Conservation (phyloP, 2,888 invertebrate species). For the Yponomeuta plumbellus region DNA sequence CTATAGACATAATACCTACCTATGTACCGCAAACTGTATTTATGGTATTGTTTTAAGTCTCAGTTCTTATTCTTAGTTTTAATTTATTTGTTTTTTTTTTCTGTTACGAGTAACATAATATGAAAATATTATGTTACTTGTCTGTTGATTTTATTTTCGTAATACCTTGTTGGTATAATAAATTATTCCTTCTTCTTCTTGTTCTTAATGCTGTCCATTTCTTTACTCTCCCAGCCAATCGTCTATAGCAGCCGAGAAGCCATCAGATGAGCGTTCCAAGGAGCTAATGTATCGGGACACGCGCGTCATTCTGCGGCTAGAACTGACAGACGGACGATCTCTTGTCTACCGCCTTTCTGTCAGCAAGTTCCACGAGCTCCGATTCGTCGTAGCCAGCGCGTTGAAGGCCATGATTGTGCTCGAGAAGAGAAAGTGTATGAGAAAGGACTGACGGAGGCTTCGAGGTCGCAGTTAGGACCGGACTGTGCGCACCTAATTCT, state of each 20-base stretch:
- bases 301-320: constrained; percentile 41
- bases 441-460: constrained; percentile 41
- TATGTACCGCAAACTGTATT: no score
- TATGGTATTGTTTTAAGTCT: no score
- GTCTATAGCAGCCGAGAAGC: constrained; percentile 35
- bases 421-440: constrained; percentile 62
- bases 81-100: no score
- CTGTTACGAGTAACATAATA: no score
- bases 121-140: no score
- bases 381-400: constrained; percentile 51
- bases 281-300: constrained; percentile 41
- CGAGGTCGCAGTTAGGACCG: background rate
- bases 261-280: constrained; percentile 30
- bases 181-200: no score
- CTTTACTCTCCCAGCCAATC: constrained; percentile 47
- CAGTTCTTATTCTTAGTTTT: no score
- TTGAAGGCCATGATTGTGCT: constrained; percentile 59
- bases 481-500: background rate
- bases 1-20: no score
- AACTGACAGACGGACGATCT: constrained; percentile 42
- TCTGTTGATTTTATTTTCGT: no score
- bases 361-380: constrained; percentile 54
- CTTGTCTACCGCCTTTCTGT: constrained; percentile 45
- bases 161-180: no score
- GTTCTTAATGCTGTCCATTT: background rate